These are phyloP conservation scores for Calephelis virginiensis DNA, from an alignment of 1,140 invertebrate genomes.

Conservation along the genomic window DNA sequence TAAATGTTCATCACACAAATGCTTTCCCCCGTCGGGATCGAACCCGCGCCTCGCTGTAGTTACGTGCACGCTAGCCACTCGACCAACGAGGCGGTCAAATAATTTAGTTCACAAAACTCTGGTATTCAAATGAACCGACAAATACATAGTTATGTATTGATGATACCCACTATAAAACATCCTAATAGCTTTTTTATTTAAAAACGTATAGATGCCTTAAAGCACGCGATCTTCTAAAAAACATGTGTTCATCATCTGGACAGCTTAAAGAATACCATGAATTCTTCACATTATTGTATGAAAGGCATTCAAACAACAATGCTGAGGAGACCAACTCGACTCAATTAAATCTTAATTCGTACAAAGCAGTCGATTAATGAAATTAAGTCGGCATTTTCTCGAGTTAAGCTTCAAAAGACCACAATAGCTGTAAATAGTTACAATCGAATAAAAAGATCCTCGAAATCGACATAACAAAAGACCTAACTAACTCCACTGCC, in stretches of 20 bases:
- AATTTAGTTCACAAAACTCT: constrained; percentile 2
- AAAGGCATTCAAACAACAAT: constrained; percentile 53
- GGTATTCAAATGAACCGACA: background rate
- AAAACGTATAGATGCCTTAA: constrained; percentile 9
- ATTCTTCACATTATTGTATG: constrained; percentile 62
- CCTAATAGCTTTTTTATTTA: constrained; percentile 15
- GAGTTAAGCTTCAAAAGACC: constrained; percentile 58
- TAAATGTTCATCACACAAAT: too few relatives aligned
- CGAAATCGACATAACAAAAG: constrained; percentile 66
- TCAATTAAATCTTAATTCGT: constrained; percentile 77
- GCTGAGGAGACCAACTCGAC: constrained; percentile 55
- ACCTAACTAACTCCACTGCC: constrained; percentile 68
- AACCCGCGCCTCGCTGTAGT: too few relatives aligned
- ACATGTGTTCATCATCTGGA: constrained; percentile 18
- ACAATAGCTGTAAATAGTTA: constrained; percentile 74
- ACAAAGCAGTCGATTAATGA: constrained; percentile 76
- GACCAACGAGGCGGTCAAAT: too few relatives aligned
- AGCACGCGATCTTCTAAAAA: constrained; percentile 14
- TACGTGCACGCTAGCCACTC: too few relatives aligned
- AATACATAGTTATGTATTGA: constrained; percentile 9
- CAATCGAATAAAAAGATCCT: constrained; percentile 68
- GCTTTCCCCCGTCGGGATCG: too few relatives aligned
- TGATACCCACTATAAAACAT: constrained; percentile 12
- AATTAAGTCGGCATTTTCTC: constrained; percentile 76
- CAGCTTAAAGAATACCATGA: constrained; percentile 55